Evolutionary conservation across 2,888 invertebrate genomes (phyloP).

Genomic region (Parnassius orleans): DNA sequence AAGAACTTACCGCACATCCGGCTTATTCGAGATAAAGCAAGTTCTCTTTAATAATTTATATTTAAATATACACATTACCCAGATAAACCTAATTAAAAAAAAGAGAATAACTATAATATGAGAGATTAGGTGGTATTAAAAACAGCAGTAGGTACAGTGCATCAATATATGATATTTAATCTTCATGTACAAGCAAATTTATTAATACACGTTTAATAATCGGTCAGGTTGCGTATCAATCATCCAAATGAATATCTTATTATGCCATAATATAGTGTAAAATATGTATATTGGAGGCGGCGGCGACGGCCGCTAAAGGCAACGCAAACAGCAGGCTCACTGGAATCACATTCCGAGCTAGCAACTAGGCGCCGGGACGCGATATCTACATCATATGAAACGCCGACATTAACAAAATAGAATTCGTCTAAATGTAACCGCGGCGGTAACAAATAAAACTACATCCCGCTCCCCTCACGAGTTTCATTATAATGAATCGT

Average conservation of each 20-base stretch:
- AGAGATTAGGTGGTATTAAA: constrained; percentile 75
- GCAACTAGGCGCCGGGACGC: constrained; percentile 49
- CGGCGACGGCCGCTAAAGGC: constrained; percentile 39
- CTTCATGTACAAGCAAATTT: constrained; percentile 88
- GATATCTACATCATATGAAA: constrained; percentile 30
- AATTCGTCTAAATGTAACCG: constrained; percentile 53
- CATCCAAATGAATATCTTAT: constrained; percentile 69
- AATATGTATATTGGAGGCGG: constrained; percentile 29
- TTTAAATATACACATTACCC: constrained; percentile 78
- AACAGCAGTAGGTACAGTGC: constrained; percentile 83
- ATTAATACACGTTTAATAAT: constrained; percentile 80
- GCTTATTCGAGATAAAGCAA: constrained; percentile 74
- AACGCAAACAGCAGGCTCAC: constrained; percentile 45
- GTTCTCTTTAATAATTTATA: constrained; percentile 77
- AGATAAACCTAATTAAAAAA: constrained; percentile 74
- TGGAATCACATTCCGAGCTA: constrained; percentile 75
- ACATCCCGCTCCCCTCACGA: constrained; percentile 65
- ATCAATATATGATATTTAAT: constrained; percentile 89
- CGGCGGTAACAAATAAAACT: constrained; percentile 64
- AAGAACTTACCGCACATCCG: constrained; percentile 74
- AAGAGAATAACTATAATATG: constrained; percentile 30
- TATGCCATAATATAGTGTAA: constrained; percentile 74
- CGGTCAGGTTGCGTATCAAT: constrained; percentile 59
- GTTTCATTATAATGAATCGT: constrained; percentile 65
- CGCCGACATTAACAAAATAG: constrained; percentile 47